Evolutionary conservation across 2,113 vertebrate genomes (phyloP).

Genomic region (Pantherophis guttatus): DNA sequence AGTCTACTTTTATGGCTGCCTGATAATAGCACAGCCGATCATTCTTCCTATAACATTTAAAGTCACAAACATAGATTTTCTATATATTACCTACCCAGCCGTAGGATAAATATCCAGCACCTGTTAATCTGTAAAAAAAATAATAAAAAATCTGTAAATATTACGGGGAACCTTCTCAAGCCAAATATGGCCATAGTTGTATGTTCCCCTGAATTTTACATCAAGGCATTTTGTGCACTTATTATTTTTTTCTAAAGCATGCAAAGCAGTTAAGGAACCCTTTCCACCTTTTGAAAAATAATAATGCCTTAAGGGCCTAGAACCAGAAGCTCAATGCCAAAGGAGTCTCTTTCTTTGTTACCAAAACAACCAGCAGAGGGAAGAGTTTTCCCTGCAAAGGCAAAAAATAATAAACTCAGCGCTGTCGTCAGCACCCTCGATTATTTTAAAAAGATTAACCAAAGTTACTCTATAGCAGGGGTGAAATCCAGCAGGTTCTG

Average conservation of each 20-base stretch:
- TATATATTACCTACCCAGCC: too few relatives aligned
- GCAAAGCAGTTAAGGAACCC: background rate
- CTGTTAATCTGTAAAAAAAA: too few relatives aligned
- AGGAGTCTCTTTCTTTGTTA: background rate
- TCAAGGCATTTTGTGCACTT: background rate
- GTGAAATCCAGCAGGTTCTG: too few relatives aligned
- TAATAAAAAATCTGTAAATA: background rate
- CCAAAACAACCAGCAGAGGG: background rate
- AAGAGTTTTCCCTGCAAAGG: background rate
- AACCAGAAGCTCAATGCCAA: background rate
- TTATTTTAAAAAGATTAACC: background rate
- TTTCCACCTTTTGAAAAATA: background rate
- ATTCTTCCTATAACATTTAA: too few relatives aligned
- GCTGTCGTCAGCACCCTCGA: background rate
- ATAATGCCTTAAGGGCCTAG: background rate
- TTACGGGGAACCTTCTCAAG: background rate
- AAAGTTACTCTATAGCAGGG: background rate
- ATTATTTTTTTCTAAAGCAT: background rate
- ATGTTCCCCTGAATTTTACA: background rate
- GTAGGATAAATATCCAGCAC: too few relatives aligned
- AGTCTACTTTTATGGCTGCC: too few relatives aligned
- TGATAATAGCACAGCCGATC: too few relatives aligned
- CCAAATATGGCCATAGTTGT: background rate
- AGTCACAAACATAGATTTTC: too few relatives aligned
- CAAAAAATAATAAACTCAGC: background rate